phyloP scores from a whole-genome alignment of 2,797 vertebrate genomes.

The Loris lydekkerianus region DNA sequence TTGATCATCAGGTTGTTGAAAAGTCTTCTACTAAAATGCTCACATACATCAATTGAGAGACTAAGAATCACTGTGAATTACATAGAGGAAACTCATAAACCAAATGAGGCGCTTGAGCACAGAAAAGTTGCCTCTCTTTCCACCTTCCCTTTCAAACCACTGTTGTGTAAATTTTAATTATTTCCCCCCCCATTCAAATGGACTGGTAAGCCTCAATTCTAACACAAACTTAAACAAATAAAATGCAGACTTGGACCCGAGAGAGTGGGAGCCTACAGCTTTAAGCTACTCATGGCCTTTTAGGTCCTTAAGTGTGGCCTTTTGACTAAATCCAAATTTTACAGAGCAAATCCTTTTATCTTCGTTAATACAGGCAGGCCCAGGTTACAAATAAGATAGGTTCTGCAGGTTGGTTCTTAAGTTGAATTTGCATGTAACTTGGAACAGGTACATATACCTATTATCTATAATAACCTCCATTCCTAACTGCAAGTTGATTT shows the following conservation, averaged over 20 bases:
- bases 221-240: conserved; percentile 8
- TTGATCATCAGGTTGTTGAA: conserved; percentile 1
- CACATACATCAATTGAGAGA: background rate
- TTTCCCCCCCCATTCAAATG: background rate
- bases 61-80: conserved; percentile 42
- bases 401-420: too few species aligned
- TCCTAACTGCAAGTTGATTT: too few species aligned
- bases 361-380: background rate
- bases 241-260: background rate
- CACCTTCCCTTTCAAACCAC: background rate
- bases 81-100: background rate
- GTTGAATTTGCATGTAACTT: too few species aligned
- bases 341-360: background rate
- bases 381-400: too few species aligned
- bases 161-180: conserved; percentile 2
- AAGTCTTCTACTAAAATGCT: conserved; percentile 40
- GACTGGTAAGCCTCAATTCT: background rate
- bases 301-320: background rate
- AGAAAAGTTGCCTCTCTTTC: background rate
- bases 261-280: too few species aligned
- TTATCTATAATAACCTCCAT: too few species aligned
- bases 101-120: background rate
- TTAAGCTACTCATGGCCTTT: background rate
- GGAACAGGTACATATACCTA: too few species aligned
- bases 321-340: background rate